Evolutionary conservation across 2,797 vertebrate species (phyloP).

Genomic region (Alauda arvensis): DNA sequence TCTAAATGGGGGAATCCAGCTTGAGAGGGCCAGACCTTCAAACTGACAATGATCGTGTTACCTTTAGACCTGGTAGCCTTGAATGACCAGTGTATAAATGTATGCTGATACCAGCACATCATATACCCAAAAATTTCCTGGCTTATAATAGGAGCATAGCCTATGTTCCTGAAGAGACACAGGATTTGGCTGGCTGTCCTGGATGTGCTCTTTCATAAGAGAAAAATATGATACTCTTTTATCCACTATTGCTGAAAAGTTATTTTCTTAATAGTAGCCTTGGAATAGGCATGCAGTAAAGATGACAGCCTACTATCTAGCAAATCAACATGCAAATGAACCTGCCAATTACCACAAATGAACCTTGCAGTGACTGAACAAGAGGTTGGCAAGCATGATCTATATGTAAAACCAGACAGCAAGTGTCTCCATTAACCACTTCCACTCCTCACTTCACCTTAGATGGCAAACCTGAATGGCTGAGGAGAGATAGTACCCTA

Average conservation of each 20-base stretch:
- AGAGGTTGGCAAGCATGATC: fast-evolving
- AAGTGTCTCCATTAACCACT: neutral
- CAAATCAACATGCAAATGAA: neutral
- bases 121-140: neutral
- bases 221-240: neutral
- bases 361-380: neutral
- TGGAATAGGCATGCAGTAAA: neutral
- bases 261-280: neutral
- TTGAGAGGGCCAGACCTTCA: neutral
- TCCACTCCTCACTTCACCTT: neutral
- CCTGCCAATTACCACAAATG: neutral
- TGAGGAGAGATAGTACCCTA: neutral
- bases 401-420: neutral
- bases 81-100: neutral
- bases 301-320: neutral
- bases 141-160: neutral
- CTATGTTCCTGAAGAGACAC: neutral
- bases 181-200: neutral
- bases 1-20: neutral
- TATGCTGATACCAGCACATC: fast-evolving
- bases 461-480: neutral
- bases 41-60: neutral
- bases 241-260: neutral
- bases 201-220: neutral
- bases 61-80: neutral